Evolutionary conservation across 2,888 invertebrate genomes (phyloP).

Genomic region (Polydrusus tereticollis): DNA sequence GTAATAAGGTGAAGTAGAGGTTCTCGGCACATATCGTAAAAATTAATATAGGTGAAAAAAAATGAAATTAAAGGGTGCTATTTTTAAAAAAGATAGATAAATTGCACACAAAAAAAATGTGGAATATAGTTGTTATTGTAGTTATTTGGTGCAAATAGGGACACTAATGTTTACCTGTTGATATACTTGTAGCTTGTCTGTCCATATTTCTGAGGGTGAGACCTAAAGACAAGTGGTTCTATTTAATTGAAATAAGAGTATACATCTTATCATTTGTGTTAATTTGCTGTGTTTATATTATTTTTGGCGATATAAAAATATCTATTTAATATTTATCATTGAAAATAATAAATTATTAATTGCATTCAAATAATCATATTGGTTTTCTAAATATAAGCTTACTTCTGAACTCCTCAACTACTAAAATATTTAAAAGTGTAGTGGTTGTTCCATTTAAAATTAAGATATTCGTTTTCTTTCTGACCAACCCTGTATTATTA

Average conservation of each 20-base stretch:
- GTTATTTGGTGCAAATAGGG: constrained; percentile 4
- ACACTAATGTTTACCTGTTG: constrained; percentile 27
- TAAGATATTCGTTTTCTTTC: no score
- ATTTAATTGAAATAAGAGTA: background rate
- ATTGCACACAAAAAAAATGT: constrained; percentile 20
- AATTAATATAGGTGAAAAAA: background rate
- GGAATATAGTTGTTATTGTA: background rate
- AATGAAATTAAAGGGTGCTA: background rate
- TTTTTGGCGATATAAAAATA: no score
- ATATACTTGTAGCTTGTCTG: background rate
- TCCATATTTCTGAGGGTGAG: constrained; percentile 39
- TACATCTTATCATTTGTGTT: background rate
- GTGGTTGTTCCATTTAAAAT: no score
- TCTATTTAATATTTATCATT: no score
- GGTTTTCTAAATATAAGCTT: no score
- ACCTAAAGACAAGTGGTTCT: constrained; percentile 30
- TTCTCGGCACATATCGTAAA: background rate
- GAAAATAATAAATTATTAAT: no score
- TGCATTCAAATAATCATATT: no score
- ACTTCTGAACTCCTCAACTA: no score
- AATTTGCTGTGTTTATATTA: no score
- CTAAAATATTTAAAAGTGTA: no score
- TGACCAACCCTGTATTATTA: no score
- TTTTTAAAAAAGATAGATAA: background rate
- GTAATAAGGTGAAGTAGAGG: no score